These are phyloP conservation scores for Phrynocephalus forsythii DNA, from an alignment of 2,797 vertebrate genomes.

Conservation along the genomic window DNA sequence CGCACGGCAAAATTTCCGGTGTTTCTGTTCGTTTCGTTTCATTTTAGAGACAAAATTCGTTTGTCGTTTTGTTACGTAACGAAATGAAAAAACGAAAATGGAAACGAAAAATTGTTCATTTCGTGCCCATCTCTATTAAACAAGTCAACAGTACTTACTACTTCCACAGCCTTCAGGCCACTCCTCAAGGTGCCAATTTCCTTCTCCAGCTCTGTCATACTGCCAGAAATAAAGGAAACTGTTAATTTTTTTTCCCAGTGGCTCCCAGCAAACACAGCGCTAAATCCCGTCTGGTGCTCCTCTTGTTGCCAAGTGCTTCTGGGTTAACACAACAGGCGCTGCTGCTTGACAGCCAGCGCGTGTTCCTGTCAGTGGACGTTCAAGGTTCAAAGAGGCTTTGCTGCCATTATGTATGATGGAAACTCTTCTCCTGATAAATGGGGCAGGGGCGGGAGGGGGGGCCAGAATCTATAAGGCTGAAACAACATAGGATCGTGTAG, in stretches of 20 bases:
- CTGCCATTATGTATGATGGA: neutral
- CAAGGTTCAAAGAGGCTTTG: neutral
- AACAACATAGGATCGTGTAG: neutral
- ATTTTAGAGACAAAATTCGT: too few relatives aligned
- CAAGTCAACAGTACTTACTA: conserved; percentile 82
- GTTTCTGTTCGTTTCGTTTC: too few relatives aligned
- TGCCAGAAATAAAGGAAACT: conserved; percentile 75
- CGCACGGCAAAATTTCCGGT: too few relatives aligned
- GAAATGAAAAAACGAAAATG: too few relatives aligned
- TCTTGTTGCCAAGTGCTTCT: conserved; percentile 8
- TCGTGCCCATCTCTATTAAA: neutral
- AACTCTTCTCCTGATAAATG: neutral
- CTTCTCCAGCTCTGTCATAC: conserved; percentile 98
- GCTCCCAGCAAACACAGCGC: conserved; percentile 11
- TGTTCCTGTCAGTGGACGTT: too few relatives aligned
- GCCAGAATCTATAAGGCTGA: neutral
- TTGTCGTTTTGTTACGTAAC: too few relatives aligned
- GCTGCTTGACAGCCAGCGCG: neutral
- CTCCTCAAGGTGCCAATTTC: conserved; percentile 93
- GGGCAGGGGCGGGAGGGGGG: too few relatives aligned
- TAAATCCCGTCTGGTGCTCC: neutral
- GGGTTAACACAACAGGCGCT: rapidly evolving
- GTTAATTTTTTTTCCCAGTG: conserved; percentile 60
- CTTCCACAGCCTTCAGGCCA: conserved; percentile 93
- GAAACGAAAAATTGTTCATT: too few relatives aligned